Evolutionary conservation across 53 echinoderm and acorn worm genomes (phyloP).

Genomic region (Temnopleurus reevesii): DNA sequence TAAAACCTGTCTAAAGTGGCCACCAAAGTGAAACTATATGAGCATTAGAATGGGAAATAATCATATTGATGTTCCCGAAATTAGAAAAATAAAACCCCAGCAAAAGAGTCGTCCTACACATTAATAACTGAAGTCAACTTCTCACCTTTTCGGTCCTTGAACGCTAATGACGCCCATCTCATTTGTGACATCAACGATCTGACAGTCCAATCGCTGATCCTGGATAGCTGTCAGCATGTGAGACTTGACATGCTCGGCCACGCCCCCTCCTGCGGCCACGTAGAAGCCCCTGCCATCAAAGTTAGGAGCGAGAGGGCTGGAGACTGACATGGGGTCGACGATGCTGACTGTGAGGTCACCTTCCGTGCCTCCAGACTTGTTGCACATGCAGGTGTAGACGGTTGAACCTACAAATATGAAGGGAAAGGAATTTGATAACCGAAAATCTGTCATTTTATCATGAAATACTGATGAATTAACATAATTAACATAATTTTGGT

Average conservation of each 20-base stretch:
- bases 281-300: constrained; percentile 92
- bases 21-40: too few relatives aligned
- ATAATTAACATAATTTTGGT: too few relatives aligned
- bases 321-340: constrained; percentile 61
- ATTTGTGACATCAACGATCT: constrained; percentile 72
- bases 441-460: too few relatives aligned
- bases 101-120: too few relatives aligned
- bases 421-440: too few relatives aligned
- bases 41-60: too few relatives aligned
- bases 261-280: constrained; percentile 90
- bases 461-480: too few relatives aligned
- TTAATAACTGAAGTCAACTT: too few relatives aligned
- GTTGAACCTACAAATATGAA: constrained; percentile 84
- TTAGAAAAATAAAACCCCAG: too few relatives aligned
- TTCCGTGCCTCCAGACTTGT: constrained; percentile 83
- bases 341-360: constrained; percentile 90
- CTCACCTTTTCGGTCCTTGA: constrained; percentile 90
- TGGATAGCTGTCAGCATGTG: constrained; percentile 86
- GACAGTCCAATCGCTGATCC: constrained; percentile 80
- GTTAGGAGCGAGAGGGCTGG: constrained; percentile 60
- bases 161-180: constrained; percentile 88
- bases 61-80: too few relatives aligned
- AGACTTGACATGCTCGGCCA: constrained; percentile 77
- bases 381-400: constrained; percentile 88
- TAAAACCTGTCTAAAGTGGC: too few relatives aligned